Evolutionary conservation across 2,113 vertebrate genomes (phyloP).

Genomic region (Alouatta palliata): DNA sequence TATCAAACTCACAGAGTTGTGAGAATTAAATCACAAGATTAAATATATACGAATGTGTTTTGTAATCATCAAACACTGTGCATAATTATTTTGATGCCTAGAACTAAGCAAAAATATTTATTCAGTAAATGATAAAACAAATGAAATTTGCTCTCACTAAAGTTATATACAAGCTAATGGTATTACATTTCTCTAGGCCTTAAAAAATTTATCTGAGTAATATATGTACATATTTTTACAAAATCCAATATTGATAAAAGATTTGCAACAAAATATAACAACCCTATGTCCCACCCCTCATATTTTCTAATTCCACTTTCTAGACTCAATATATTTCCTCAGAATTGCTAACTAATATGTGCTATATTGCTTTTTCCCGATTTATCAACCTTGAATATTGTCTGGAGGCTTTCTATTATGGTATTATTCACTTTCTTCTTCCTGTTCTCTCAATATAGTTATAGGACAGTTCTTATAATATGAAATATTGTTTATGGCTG

Average conservation of each 20-base stretch:
- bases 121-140: not conserved
- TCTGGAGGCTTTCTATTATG: not conserved
- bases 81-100: not conserved
- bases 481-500: not conserved
- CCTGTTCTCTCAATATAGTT: not conserved
- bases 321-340: not conserved
- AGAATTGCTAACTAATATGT: not conserved
- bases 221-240: constrained; percentile 10
- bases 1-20: not conserved
- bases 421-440: constrained; percentile 13
- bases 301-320: constrained; percentile 12
- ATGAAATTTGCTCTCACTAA: not conserved
- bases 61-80: not conserved
- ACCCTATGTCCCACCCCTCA: not conserved
- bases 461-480: not conserved
- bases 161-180: not conserved
- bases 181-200: not conserved
- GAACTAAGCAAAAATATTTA: not conserved
- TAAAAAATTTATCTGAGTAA: constrained; percentile 11
- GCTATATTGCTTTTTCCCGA: not conserved
- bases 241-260: constrained; percentile 26
- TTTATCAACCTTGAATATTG: not conserved
- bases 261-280: not conserved
- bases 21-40: constrained; percentile 24
- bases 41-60: constrained; percentile 19